A percentile compares a stretch with the other conserved stretches of the same genome.
Conservation (phyloP, 1,140 invertebrate species). For the Trachymyrmex cornetzi region DNA sequence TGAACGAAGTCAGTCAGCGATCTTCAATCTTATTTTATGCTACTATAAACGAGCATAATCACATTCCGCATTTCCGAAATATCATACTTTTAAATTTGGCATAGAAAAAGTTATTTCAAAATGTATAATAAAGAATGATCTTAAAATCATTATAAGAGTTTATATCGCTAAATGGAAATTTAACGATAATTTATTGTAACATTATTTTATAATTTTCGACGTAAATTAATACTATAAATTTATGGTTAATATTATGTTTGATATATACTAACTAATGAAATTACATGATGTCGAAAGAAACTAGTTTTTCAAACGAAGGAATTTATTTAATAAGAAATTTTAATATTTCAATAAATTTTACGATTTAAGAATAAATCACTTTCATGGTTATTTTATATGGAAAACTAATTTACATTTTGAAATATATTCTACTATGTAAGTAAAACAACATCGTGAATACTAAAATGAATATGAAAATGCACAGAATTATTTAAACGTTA, state of each 20-base stretch:
- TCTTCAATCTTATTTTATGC: slow-evolving; percentile 14
- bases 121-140: background rate
- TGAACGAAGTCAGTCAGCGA: background rate
- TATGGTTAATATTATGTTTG: background rate
- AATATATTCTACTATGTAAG: slow-evolving; percentile 7
- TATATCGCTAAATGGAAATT: background rate
- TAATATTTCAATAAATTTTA: background rate
- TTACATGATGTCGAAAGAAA: slow-evolving; percentile 4
- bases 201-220: background rate
- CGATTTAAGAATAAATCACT: background rate
- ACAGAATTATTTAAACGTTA: slow-evolving; percentile 39
- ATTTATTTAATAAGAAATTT: slow-evolving; percentile 27
- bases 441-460: slow-evolving; percentile 30
- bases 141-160: background rate
- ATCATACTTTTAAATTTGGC: background rate
- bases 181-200: background rate
- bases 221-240: background rate
- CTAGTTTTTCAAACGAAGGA: background rate
- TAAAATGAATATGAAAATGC: slow-evolving; percentile 35
- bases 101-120: background rate
- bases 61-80: background rate
- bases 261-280: background rate
- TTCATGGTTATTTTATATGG: background rate
- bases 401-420: slow-evolving; percentile 31
- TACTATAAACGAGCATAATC: background rate